phyloP scores from a whole-genome alignment of 2,797 vertebrate species.

The Nyctalus aviator region DNA sequence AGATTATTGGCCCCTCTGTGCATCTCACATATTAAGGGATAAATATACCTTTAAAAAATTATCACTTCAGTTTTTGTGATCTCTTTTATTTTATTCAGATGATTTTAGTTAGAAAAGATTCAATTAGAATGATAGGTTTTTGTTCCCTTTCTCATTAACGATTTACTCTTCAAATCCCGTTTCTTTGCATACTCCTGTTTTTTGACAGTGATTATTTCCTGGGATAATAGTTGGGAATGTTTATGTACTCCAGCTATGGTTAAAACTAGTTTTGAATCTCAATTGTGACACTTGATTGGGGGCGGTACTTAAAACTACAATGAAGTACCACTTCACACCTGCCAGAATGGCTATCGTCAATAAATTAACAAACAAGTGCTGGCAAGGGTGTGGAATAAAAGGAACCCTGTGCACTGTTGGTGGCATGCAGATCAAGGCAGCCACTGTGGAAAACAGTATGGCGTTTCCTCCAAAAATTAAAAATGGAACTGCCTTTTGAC shows the following conservation, averaged over 20 bases:
- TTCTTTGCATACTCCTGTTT: not conserved
- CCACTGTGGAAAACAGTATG: too few species aligned
- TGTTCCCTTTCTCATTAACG: not conserved
- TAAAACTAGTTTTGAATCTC: not conserved
- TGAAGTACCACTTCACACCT: not conserved
- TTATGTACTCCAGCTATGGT: not conserved
- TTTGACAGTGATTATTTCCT: not conserved
- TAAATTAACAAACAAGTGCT: not conserved
- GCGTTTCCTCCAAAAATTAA: too few species aligned
- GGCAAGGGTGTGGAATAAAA: too few species aligned
- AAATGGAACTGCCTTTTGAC: too few species aligned
- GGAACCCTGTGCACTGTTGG: too few species aligned
- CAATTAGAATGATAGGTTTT: not conserved
- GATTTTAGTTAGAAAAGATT: not conserved
- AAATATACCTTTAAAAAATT: not conserved
- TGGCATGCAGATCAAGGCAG: too few species aligned
- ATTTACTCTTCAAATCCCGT: not conserved
- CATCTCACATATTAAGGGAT: not conserved
- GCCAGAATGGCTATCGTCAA: not conserved
- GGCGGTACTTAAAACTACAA: not conserved
- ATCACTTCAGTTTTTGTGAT: not conserved
- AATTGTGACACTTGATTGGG: not conserved
- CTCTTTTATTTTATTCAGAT: constrained; percentile 33
- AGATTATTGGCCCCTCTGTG: not conserved
- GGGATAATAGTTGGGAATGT: not conserved